Evolutionary conservation across 2,888 invertebrate genomes (phyloP).

Genomic region (Agrenia bidenticulata): DNA sequence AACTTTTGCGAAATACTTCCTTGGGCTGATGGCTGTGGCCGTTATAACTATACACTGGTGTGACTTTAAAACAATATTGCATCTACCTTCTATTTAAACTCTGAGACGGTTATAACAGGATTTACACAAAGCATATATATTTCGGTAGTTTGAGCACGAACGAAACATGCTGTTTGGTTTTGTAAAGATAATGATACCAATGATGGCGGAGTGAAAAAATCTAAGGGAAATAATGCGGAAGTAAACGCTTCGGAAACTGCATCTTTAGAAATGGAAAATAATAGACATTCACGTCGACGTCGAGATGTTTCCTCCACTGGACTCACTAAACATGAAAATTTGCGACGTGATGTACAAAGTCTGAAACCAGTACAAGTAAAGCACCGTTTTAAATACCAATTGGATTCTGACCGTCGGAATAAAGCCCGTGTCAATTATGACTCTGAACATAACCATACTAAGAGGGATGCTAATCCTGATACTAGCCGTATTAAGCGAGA

Average conservation of each 20-base stretch:
- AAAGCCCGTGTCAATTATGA: too few species aligned
- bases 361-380: too few species aligned
- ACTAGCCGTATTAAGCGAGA: too few species aligned
- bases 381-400: too few species aligned
- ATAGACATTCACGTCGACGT: too few species aligned
- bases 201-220: not conserved
- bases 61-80: not conserved
- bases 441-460: too few species aligned
- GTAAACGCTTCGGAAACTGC: not conserved
- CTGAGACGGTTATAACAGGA: slow-evolving; percentile 39
- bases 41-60: slow-evolving; percentile 37
- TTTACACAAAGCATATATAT: not conserved
- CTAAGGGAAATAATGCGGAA: not conserved
- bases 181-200: not conserved
- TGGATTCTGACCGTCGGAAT: too few species aligned
- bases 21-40: slow-evolving; percentile 28
- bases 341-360: too few species aligned
- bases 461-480: too few species aligned
- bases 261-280: too few species aligned
- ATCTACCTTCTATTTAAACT: slow-evolving; percentile 1
- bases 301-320: too few species aligned
- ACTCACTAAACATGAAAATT: too few species aligned
- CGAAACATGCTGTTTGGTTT: slow-evolving; percentile 26
- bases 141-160: not conserved
- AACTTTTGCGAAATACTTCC: not conserved